These are phyloP conservation scores for Myiotriccus ornatus DNA, from an alignment of 2,797 vertebrate species.

Conservation along the genomic window DNA sequence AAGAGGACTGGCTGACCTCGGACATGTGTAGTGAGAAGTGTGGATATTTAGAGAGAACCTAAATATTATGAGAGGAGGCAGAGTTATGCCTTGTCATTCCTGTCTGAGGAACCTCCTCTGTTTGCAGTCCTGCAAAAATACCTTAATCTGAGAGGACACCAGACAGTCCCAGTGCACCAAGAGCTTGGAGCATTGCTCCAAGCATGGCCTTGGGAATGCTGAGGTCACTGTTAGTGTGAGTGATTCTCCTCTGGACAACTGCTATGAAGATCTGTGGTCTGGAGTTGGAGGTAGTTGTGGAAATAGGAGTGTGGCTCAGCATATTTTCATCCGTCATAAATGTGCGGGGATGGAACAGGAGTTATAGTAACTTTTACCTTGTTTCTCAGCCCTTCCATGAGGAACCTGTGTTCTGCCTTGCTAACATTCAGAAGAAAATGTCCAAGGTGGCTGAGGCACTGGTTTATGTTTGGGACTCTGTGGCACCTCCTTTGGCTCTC, in stretches of 20 bases:
- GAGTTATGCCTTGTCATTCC: background rate
- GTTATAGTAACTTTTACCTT: background rate
- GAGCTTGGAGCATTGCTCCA: background rate
- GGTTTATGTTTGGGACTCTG: background rate
- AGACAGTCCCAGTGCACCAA: background rate
- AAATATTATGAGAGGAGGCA: background rate
- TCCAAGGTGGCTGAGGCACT: background rate
- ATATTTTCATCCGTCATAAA: background rate
- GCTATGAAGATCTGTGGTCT: background rate
- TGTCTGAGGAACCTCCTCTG: background rate
- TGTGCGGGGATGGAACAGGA: rapidly evolving
- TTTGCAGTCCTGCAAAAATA: background rate
- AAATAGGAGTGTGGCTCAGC: background rate
- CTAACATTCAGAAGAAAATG: background rate
- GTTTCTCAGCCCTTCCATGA: background rate
- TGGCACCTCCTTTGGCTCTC: background rate
- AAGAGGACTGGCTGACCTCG: background rate
- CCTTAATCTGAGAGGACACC: background rate
- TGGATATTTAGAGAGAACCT: background rate
- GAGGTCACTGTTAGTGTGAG: background rate
- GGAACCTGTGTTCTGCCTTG: background rate
- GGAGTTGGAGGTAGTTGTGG: background rate
- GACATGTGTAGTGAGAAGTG: background rate
- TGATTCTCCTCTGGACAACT: background rate
- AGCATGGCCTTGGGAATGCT: background rate